Conservation (phyloP, 2,113 vertebrate species). For the Amblyornis subalaris region DNA sequence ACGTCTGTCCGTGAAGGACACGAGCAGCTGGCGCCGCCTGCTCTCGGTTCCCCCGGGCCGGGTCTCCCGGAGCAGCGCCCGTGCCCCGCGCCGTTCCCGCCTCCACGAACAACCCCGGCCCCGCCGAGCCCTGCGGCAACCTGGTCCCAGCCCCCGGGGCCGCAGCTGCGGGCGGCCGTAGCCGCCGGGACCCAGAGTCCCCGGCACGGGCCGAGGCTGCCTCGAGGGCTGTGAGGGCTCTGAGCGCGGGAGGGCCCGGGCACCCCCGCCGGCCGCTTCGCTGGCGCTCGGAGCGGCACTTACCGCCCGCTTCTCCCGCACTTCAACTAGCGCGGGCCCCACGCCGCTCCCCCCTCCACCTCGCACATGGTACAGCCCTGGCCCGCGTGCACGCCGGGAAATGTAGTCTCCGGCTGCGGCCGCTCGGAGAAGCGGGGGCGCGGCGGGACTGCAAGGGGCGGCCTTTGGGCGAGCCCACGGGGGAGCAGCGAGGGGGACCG, state of each 20-base stretch:
- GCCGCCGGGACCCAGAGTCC: not conserved
- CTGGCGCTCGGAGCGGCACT: not conserved
- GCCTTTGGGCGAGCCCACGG: not conserved
- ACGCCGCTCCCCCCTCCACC: not conserved
- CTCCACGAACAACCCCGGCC: no score
- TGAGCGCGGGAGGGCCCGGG: accelerated
- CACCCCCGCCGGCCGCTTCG: not conserved
- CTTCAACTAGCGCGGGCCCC: not conserved
- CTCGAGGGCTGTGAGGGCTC: accelerated
- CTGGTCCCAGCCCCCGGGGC: not conserved
- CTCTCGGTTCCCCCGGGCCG: not conserved
- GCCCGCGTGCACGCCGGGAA: conserved; percentile 55
- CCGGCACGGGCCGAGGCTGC: no score
- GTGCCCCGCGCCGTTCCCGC: not conserved
- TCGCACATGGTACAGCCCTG: not conserved
- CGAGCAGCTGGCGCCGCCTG: not conserved
- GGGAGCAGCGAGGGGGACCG: not conserved
- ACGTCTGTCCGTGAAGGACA: not conserved
- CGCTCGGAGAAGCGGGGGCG: accelerated
- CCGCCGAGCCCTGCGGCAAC: not conserved
- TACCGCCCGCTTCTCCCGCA: conserved; percentile 4
- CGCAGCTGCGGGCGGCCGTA: not conserved
- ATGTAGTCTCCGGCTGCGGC: conserved; percentile 35
- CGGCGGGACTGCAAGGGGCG: not conserved
- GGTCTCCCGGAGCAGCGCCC: not conserved